Base-by-base conservation (phyloP, 2,113 vertebrate species). In the Ammodytes marinus region DNA sequence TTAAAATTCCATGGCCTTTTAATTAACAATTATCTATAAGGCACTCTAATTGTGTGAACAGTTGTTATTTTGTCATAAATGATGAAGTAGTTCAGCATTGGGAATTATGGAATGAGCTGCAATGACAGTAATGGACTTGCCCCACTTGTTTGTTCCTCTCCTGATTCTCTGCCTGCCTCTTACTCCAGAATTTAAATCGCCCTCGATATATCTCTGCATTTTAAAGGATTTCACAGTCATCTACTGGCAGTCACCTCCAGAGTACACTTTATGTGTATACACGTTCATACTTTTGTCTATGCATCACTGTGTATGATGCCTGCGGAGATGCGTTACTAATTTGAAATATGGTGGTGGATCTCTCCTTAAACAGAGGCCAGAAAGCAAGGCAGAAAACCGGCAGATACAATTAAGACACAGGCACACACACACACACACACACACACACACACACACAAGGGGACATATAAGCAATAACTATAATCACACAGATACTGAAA, bases 311-410 rank as follows among this genome's bases (percentile, higher is more conserved):
- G 40, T 46, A 57, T 88, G 72, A 69, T 79, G 81, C 65, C 58
- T 80, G 76, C 76, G 86, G 82, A 71, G 64, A 79, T 78, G 86
- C 9, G 10, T 80, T 49, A 77, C 85, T 91, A 80, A 92, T 90
- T 87, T 87, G 77, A 88, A 88, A 90, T 58, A 80, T 85, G 27
- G 83, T 87, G 46, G 79, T 86, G 84, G 79, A 88, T 84, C 69
- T 82, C 45, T 65, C 74, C 72, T 70, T 74, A 85, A 82, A 83
- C 74, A 77, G 68, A 73, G 79, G 73, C 63, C 79, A 88, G 43
- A 47, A 64, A 69, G 50, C 52, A 0, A 55, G 37, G 68, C 71
- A 69, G 11, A 37, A 66, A 50, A 59, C 52, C 40, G 40, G 40
- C 7, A 27, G 39, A 17, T 43, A 4, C 50, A 52, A 47, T n/a